Base-by-base conservation (phyloP, 2,113 vertebrate species). In the Hassar affinis region DNA sequence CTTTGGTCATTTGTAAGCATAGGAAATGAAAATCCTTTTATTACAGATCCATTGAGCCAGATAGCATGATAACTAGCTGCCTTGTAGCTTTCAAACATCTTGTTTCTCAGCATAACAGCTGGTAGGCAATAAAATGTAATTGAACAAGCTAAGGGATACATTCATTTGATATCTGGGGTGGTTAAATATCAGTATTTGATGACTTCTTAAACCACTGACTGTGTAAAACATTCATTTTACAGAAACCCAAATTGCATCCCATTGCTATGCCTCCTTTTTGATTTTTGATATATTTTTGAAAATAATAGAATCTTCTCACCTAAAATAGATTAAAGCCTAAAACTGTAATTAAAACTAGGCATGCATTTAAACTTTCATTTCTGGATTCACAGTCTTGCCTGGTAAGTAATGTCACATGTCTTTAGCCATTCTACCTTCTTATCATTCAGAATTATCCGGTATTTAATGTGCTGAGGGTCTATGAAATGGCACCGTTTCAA, bases 361-460 rank as follows among this genome's bases (percentile, higher is more conserved):
- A 22, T n/a, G 59, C 9, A 27, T 74, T 82, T 82, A 33, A 45
- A 45, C n/a, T 74, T 20, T 3, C 27, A 38, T 20, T 54, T 33
- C 25, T 45, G 38, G 56, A 59, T 27, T 27, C 14, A 45, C 18
- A 54, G 7, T 25, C 35, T 20, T 22, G 20, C 5, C 78, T 25
- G 25, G 49, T n/a, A 45, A n/a, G 35, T 71, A 2, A 42, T 18
- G 45, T n/a, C 10, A 3, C 38, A 52, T 33, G 14, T 72, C 14
- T 68, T 10, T 35, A 51, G 45, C 38, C 51, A 7, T 51, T 76
- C 20, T 47, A 51, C 42, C 42, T 52, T 76, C 45, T 52, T 52
- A 75, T 61, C 75, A 83, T 62, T 85, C 45, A 78, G 68, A 78
- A 77, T 86, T 54, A 77, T 62, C 78, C 74, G 76, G 87, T 86